Conservation (phyloP, 2,113 vertebrate genomes). For the Osmerus mordax region DNA sequence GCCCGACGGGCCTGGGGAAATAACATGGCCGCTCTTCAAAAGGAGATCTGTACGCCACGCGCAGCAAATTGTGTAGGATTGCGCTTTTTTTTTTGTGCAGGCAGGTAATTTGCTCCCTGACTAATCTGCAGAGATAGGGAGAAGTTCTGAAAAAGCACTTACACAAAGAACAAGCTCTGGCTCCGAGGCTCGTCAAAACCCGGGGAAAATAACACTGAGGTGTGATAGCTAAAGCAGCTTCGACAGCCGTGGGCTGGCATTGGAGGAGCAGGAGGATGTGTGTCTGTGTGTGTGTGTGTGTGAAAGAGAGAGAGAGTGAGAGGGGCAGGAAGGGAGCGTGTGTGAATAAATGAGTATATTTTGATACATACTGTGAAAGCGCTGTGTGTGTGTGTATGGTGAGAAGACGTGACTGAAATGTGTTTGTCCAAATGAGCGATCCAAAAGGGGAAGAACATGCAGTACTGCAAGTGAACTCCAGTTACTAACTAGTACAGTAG, state of each 20-base stretch:
- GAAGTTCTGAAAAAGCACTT: conserved; percentile 66
- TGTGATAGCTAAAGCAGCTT: conserved; percentile 54
- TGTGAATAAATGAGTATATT: background rate
- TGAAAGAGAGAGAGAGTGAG: conserved; percentile 9
- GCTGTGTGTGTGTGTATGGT: conserved; percentile 23
- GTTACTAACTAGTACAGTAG: too few relatives aligned
- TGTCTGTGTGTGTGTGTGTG: conserved; percentile 20
- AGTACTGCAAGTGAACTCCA: too few relatives aligned
- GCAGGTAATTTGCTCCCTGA: conserved; percentile 70
- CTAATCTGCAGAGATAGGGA: conserved; percentile 69
- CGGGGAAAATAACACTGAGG: conserved; percentile 60
- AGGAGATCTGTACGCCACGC: conserved; percentile 61
- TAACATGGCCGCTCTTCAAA: conserved; percentile 70
- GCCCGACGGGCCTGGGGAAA: conserved; percentile 56
- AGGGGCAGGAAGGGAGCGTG: background rate
- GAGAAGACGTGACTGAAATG: too few relatives aligned
- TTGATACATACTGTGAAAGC: background rate
- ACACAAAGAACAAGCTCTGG: conserved; percentile 55
- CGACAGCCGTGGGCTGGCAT: conserved; percentile 31
- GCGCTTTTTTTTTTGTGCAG: conserved; percentile 61
- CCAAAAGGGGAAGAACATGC: too few relatives aligned
- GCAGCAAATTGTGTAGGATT: conserved; percentile 60
- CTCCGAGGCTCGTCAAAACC: conserved; percentile 52
- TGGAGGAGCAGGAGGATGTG: conserved; percentile 33
- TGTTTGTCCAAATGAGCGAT: too few relatives aligned